phyloP scores from a whole-genome alignment of 2,113 vertebrate genomes.

The Bungarus multicinctus region DNA sequence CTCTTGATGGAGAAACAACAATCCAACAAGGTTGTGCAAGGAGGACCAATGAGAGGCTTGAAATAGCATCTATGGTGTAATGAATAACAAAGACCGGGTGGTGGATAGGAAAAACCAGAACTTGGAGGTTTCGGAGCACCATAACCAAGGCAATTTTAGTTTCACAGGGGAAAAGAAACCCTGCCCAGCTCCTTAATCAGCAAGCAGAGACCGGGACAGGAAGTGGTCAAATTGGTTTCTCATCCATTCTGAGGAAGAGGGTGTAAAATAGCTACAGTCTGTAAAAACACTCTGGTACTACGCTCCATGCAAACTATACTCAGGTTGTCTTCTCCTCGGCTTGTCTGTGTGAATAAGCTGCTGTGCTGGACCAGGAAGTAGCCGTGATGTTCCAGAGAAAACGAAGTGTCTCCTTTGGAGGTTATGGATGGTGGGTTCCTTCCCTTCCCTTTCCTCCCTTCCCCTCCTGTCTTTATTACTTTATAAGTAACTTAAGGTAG shows the following conservation, averaged over 20 bases:
- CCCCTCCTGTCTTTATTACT: not conserved
- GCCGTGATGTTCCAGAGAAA: constrained; percentile 85
- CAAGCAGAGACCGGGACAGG: constrained; percentile 7
- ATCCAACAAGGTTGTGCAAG: not conserved
- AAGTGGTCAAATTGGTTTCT: constrained; percentile 29
- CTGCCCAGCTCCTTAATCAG: constrained; percentile 4
- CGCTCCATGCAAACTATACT: not conserved
- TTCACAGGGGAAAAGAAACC: not conserved
- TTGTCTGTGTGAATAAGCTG: constrained; percentile 33
- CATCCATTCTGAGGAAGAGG: not conserved
- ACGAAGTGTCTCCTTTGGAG: constrained; percentile 93
- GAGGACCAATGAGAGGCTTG: not conserved
- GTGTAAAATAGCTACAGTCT: not conserved
- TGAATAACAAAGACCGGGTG: not conserved
- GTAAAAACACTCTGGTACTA: not conserved
- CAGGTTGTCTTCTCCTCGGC: constrained; percentile 22
- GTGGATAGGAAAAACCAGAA: not conserved
- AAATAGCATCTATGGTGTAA: not conserved
- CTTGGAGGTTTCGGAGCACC: not conserved
- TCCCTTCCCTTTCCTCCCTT: not conserved
- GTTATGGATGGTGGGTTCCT: constrained; percentile 86
- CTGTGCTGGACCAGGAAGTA: not conserved
- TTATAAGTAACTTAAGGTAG: not conserved
- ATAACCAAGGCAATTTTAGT: not conserved
- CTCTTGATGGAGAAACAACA: not conserved